A percentile compares a stretch with the other conserved stretches of the same genome.
phyloP scores from a whole-genome alignment of 2,888 invertebrate species.

The Drosophila parthenogenetica region DNA sequence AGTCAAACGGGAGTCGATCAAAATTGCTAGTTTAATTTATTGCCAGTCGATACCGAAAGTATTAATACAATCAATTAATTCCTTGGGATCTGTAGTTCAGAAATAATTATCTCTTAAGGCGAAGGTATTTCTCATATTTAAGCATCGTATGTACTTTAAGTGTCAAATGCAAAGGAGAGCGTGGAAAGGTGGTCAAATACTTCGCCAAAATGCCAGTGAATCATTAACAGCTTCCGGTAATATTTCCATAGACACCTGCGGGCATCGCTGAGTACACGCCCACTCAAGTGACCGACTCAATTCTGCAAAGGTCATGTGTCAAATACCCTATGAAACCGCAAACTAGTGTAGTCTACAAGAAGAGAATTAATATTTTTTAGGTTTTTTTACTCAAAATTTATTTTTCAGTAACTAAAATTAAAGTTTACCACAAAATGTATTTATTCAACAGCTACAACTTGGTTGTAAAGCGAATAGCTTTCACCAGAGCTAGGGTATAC shows the following conservation, averaged over 20 bases:
- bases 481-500: background rate
- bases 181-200: slow-evolving; percentile 10
- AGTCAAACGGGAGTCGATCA: slow-evolving; percentile 3
- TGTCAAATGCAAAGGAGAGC: slow-evolving; percentile 3
- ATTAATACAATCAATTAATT: background rate
- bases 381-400: no score
- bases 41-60: background rate
- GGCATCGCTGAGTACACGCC: background rate
- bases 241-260: slow-evolving; percentile 23
- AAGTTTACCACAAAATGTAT: no score
- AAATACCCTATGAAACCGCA: slow-evolving; percentile 1
- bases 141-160: background rate
- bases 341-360: background rate
- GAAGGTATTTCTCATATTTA: background rate
- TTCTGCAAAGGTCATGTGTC: background rate
- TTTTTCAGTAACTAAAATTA: no score
- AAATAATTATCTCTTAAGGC: background rate
- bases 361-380: background rate
- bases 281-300: background rate
- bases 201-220: slow-evolving; percentile 38
- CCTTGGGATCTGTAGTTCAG: background rate
- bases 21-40: background rate
- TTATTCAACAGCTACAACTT: no score
- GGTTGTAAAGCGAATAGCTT: no score
- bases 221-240: slow-evolving; percentile 43